Evolutionary conservation across 2,113 vertebrate genomes (phyloP).

Genomic region (Cnemophilus loriae): DNA sequence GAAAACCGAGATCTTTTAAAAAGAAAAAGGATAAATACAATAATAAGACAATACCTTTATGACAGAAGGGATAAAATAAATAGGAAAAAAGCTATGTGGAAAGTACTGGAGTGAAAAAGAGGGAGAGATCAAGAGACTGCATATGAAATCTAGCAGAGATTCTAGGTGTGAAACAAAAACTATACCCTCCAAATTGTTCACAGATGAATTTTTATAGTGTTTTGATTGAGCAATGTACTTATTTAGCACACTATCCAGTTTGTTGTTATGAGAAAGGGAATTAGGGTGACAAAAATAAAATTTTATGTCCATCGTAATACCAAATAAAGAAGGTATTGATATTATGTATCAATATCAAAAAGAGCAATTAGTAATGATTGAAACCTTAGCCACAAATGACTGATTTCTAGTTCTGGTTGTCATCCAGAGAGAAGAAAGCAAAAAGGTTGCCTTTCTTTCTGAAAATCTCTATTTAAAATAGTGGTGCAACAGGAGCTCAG

Average conservation of each 20-base stretch:
- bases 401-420: not conserved
- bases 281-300: not conserved
- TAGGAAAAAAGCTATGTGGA: not conserved
- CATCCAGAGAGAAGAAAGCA: not conserved
- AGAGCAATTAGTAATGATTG: not conserved
- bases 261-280: not conserved
- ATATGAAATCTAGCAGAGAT: not conserved
- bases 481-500: not conserved
- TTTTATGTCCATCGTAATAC: not conserved
- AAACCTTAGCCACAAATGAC: not conserved
- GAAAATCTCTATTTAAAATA: not conserved
- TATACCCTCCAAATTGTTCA: not conserved
- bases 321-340: not conserved
- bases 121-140: not conserved
- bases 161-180: not conserved
- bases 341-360: not conserved
- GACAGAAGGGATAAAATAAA: not conserved
- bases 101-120: not conserved
- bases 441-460: not conserved
- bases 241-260: not conserved
- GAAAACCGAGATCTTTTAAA: not conserved
- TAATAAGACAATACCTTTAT: not conserved
- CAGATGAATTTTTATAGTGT: not conserved
- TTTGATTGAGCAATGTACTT: not conserved
- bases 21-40: not conserved